Evolutionary conservation across 2,888 invertebrate species (phyloP).

Genomic region (Galerucella pusilla): DNA sequence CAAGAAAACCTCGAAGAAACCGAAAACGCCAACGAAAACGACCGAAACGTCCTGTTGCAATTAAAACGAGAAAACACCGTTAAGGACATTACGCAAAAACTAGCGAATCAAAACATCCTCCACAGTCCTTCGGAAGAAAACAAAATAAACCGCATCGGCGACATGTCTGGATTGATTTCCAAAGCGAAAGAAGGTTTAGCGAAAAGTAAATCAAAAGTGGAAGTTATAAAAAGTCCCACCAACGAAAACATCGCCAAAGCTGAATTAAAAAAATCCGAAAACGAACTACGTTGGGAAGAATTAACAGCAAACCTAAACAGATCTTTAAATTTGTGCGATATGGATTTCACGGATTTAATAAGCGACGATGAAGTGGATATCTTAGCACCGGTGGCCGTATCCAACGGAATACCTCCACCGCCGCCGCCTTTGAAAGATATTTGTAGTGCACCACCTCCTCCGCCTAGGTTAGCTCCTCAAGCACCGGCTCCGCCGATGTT

Average conservation of each 20-base stretch:
- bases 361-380: slow-evolving; percentile 87
- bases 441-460: slow-evolving; percentile 66
- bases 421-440: slow-evolving; percentile 75
- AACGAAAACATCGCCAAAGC: slow-evolving; percentile 71
- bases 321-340: slow-evolving; percentile 87
- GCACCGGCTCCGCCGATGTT: slow-evolving; percentile 67
- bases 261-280: slow-evolving; percentile 89
- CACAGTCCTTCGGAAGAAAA: slow-evolving; percentile 71
- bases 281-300: slow-evolving; percentile 96
- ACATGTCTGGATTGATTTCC: slow-evolving; percentile 90
- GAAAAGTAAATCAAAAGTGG: slow-evolving; percentile 86
- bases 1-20: slow-evolving; percentile 63
- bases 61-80: slow-evolving; percentile 87
- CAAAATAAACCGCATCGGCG: slow-evolving; percentile 75
- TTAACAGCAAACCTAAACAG: slow-evolving; percentile 80
- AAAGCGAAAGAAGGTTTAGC: slow-evolving; percentile 90
- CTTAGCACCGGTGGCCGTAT: slow-evolving; percentile 72
- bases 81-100: slow-evolving; percentile 87
- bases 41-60: slow-evolving; percentile 72
- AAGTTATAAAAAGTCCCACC: slow-evolving; percentile 78
- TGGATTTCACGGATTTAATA: slow-evolving; percentile 94
- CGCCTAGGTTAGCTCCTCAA: slow-evolving; percentile 59
- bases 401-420: slow-evolving; percentile 79
- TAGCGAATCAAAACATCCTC: slow-evolving; percentile 77
- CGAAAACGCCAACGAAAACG: slow-evolving; percentile 66